Evolutionary conservation across 1,140 invertebrate species (phyloP), one percentile per base, ranked within the genome.

Genomic region (Monochamus saltuarius): DNA sequence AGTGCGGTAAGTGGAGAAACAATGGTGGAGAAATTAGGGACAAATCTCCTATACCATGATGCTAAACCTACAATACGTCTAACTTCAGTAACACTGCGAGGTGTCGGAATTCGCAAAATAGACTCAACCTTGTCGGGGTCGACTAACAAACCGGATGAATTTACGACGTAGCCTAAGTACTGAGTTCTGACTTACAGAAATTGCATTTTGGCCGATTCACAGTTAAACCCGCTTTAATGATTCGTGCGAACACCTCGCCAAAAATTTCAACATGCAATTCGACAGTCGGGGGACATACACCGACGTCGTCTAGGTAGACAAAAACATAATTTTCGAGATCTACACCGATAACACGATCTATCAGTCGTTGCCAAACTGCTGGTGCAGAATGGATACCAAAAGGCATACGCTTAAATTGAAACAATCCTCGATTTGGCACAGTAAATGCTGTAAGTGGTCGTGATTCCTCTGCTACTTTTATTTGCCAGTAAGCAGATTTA

Each of bases 41-140:
- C 61, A 66, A 78, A 80, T 36, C 71, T 52, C 22, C n/a, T n/a
- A n/a, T n/a, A n/a, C n/a, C 76, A 82, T 1, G 72, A 68, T 1
- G 69, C 64, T 29, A 82, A 62, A 2, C 82, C 81, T 1, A 82
- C 39, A 60, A 84, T 82, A 22, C 68, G 17, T 43, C 76, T 59
- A 0, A 82, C 29, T 39, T 79, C 70, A 34, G 49, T 29, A 34
- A 52, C 16, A 34, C 11, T 52, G 11, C 50, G 34, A 13, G 34
- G 50, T 11, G 11, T 52, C 17, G 50, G 50, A 14, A 52, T 35
- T 13, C 16, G 4, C 14, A 59, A 29, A 16, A 80, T 74, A 4
- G 76, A 73, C 13, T 61, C 34, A 19, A 79, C 68, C 65, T 79
- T 78, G 16, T 65, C 56, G 1, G 72, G 66, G 53, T 78, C 72